Conservation (phyloP, 1,140 invertebrate species). For the Drosophila leontia region DNA sequence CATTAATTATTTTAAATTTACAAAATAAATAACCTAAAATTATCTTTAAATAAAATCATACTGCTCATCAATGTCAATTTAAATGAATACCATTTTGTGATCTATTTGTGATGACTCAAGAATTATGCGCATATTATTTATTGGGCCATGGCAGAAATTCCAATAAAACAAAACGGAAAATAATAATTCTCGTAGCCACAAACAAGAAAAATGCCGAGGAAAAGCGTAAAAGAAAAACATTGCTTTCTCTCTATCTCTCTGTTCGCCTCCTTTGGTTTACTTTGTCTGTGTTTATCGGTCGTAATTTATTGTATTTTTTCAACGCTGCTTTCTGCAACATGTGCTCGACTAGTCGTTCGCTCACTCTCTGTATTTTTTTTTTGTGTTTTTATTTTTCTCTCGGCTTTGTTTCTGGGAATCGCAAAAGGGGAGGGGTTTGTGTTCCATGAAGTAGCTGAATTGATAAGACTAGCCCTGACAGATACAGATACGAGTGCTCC, state of each 20-base stretch:
- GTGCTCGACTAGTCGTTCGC: slow-evolving; percentile 12
- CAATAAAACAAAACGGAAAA: slow-evolving; percentile 28
- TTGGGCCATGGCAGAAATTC: slow-evolving; percentile 9
- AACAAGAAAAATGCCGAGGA: slow-evolving; percentile 12
- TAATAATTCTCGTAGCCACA: slow-evolving; percentile 14
- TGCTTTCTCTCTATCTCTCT: background rate
- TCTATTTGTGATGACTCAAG: slow-evolving; percentile 15
- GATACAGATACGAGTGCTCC: slow-evolving; percentile 26
- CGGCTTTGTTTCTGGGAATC: background rate
- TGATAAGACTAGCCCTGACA: slow-evolving; percentile 28
- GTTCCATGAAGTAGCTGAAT: slow-evolving; percentile 6
- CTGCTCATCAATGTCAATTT: background rate
- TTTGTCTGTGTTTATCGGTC: slow-evolving; percentile 39
- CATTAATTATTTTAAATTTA: background rate
- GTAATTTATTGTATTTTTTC: slow-evolving; percentile 48
- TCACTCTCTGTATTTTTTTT: slow-evolving; percentile 1
- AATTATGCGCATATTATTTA: slow-evolving; percentile 20
- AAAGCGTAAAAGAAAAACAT: slow-evolving; percentile 15
- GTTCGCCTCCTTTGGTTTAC: slow-evolving; percentile 6
- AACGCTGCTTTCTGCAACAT: slow-evolving; percentile 40
- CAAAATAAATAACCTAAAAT: no score
- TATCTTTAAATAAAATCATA: background rate
- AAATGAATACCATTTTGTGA: background rate
- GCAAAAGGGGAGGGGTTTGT: background rate
- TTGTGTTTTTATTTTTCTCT: slow-evolving; percentile 2